phyloP scores from a whole-genome alignment of 1,140 invertebrate genomes.

The Stegodyphus mimosarum region DNA sequence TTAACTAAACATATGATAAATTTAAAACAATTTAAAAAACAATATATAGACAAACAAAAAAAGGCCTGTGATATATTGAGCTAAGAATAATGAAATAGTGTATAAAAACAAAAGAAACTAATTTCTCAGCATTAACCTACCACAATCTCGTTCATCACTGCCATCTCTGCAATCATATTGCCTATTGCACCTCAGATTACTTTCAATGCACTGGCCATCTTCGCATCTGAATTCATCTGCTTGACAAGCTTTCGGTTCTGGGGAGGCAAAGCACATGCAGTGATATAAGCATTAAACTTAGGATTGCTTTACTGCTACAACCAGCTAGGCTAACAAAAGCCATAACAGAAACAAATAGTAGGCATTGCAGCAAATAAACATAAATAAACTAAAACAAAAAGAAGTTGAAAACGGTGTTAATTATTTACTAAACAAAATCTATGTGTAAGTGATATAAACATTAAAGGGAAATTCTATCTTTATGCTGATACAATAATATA shows the following conservation, averaged over 20 bases:
- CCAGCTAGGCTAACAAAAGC: not conserved
- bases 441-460: too few species aligned
- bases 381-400: not conserved
- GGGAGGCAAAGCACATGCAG: not conserved
- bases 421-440: too few species aligned
- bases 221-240: slow-evolving; percentile 66
- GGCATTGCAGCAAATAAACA: not conserved
- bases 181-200: slow-evolving; percentile 62
- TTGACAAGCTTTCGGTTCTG: slow-evolving; percentile 61
- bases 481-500: too few species aligned
- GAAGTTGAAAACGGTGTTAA: too few species aligned
- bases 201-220: slow-evolving; percentile 67
- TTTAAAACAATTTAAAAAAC: too few species aligned
- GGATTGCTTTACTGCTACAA: not conserved
- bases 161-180: slow-evolving; percentile 68
- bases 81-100: not conserved
- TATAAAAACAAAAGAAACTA: not conserved
- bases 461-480: too few species aligned
- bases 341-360: not conserved
- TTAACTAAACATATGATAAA: too few species aligned
- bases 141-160: slow-evolving; percentile 70
- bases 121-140: slow-evolving; percentile 65
- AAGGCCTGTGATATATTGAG: not conserved
- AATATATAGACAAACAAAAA: too few species aligned
- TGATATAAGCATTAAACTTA: not conserved